Conservation (phyloP, 2,797 vertebrate genomes). For the Pantherophis alleghaniensis region DNA sequence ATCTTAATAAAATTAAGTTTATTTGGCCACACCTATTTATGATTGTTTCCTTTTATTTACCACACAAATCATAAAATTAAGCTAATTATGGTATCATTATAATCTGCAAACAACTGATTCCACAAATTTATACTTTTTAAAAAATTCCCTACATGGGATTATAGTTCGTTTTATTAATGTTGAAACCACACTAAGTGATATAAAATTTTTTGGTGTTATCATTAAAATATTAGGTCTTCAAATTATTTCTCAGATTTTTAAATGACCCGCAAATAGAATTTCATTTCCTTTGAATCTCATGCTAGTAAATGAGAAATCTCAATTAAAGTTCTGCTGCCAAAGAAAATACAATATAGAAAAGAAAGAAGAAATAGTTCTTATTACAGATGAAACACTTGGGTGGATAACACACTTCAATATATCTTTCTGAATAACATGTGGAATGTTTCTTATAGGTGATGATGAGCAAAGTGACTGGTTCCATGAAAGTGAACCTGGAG, state of each 20-base stretch:
- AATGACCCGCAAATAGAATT: slow-evolving; percentile 62
- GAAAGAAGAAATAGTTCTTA: slow-evolving; percentile 47
- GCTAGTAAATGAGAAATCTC: slow-evolving; percentile 45
- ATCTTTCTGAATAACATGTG: not conserved
- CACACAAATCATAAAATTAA: slow-evolving; percentile 72
- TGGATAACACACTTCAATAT: slow-evolving; percentile 31
- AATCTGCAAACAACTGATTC: slow-evolving; percentile 63
- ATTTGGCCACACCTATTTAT: slow-evolving; percentile 68
- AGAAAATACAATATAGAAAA: not conserved
- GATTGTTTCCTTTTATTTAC: slow-evolving; percentile 65
- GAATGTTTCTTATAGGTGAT: slow-evolving; percentile 76
- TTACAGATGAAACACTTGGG: slow-evolving; percentile 23
- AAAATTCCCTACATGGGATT: slow-evolving; percentile 66
- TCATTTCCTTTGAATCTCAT: slow-evolving; percentile 53
- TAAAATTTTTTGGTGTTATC: slow-evolving; percentile 60
- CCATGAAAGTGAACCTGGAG: slow-evolving; percentile 89
- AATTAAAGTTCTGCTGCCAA: slow-evolving; percentile 31
- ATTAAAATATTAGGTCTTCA: slow-evolving; percentile 60
- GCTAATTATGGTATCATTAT: slow-evolving; percentile 71
- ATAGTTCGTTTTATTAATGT: slow-evolving; percentile 61
- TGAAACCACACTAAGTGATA: slow-evolving; percentile 59
- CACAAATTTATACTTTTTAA: slow-evolving; percentile 66
- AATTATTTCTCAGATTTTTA: slow-evolving; percentile 61
- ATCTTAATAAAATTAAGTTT: slow-evolving; percentile 72
- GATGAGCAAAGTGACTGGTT: slow-evolving; percentile 99